Evolutionary conservation across 2,113 vertebrate genomes (phyloP).

Genomic region (Bos indicus): DNA sequence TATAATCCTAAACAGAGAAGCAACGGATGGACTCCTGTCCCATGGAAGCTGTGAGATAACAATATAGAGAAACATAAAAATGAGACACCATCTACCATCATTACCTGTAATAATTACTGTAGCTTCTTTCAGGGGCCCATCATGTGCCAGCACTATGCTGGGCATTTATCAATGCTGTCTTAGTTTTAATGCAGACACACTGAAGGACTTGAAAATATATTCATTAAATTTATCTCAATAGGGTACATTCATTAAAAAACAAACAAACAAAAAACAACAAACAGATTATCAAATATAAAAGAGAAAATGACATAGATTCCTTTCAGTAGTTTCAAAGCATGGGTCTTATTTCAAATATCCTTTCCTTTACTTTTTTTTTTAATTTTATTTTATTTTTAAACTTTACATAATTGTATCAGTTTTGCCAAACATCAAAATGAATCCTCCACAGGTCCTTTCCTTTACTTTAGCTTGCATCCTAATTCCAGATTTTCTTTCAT

Average conservation of each 20-base stretch:
- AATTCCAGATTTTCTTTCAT: constrained; percentile 47
- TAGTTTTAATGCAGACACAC: neutral
- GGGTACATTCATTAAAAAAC: neutral
- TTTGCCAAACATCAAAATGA: no score
- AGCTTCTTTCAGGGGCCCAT: neutral
- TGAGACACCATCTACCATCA: neutral
- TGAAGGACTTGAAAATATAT: neutral
- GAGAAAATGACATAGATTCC: constrained; percentile 2
- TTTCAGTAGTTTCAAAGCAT: constrained; percentile 27
- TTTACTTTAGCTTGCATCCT: neutral
- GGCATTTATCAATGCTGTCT: neutral
- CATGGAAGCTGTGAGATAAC: neutral
- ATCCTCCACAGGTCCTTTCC: neutral
- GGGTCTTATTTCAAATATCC: constrained; percentile 10
- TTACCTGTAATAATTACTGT: neutral
- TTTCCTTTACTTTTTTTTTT: neutral
- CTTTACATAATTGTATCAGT: no score
- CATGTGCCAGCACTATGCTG: neutral
- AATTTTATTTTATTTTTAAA: no score
- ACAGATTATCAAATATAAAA: constrained; percentile 22
- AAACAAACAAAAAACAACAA: neutral
- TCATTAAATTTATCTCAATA: neutral
- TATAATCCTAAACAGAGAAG: neutral
- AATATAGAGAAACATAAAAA: neutral
- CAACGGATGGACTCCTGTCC: neutral